A percentile compares a stretch with the other conserved stretches of the same genome.
These are phyloP conservation scores for Cyprinodon brontotheroides DNA, from an alignment of 2,113 vertebrate species.

Conservation along the genomic window DNA sequence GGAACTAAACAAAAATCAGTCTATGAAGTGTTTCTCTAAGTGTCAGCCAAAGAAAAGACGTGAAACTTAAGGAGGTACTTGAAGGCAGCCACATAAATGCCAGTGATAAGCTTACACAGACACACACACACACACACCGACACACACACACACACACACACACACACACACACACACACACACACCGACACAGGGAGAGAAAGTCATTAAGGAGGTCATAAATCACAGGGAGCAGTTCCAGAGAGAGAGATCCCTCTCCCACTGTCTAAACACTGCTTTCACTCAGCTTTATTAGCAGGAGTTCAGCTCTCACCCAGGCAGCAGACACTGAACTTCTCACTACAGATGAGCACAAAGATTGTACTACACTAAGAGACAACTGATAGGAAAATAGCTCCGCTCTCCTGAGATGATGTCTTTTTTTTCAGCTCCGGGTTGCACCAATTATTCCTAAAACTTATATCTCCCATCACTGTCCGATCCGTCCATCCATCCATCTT, in stretches of 20 bases:
- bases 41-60: slow-evolving; percentile 57
- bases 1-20: slow-evolving; percentile 15
- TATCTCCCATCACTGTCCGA: not conserved
- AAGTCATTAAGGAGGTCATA: slow-evolving; percentile 74
- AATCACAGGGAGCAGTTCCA: slow-evolving; percentile 69
- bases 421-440: not conserved
- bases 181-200: slow-evolving; percentile 38
- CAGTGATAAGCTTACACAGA: slow-evolving; percentile 48
- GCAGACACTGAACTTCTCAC: slow-evolving; percentile 41
- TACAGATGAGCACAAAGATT: slow-evolving; percentile 61
- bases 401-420: not conserved
- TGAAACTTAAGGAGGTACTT: slow-evolving; percentile 63
- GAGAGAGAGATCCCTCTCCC: slow-evolving; percentile 63
- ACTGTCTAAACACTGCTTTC: slow-evolving; percentile 71
- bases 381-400: not conserved
- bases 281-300: slow-evolving; percentile 66
- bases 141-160: not conserved
- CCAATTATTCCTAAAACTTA: not conserved
- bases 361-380: slow-evolving; percentile 4
- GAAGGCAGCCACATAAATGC: slow-evolving; percentile 56
- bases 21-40: slow-evolving; percentile 40
- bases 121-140: slow-evolving; percentile 29
- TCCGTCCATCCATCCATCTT: too few species aligned
- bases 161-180: slow-evolving; percentile 10
- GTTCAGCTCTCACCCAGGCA: slow-evolving; percentile 51